A percentile compares a stretch with the other conserved stretches of the same genome.
Conservation (phyloP, 2,797 vertebrate species). For the Mormyrops attenuatus region DNA sequence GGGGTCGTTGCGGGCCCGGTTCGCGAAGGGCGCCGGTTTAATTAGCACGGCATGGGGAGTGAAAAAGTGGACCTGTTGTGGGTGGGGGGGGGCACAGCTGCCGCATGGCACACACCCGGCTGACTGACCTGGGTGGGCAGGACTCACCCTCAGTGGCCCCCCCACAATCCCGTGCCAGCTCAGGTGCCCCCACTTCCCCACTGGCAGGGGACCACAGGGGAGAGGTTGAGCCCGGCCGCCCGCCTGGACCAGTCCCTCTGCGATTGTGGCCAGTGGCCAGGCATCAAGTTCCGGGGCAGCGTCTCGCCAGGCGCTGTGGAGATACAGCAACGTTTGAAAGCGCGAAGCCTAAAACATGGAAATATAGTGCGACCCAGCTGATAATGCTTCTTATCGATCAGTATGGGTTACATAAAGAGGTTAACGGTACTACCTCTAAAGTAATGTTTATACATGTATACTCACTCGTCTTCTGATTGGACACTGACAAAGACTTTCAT, state of each 20-base stretch:
- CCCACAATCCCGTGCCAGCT: constrained; percentile 45
- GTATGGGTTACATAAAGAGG: background rate
- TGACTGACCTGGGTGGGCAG: background rate
- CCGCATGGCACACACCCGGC: background rate
- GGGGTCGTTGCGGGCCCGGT: constrained; percentile 39
- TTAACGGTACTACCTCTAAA: background rate
- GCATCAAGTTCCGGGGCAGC: background rate
- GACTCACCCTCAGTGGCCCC: background rate
- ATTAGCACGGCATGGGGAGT: constrained; percentile 49
- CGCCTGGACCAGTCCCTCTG: constrained; percentile 47
- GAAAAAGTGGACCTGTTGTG: constrained; percentile 58
- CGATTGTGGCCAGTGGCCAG: constrained; percentile 39
- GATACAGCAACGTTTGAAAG: background rate
- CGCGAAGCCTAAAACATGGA: background rate
- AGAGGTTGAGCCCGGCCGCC: background rate
- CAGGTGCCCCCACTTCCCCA: constrained; percentile 53
- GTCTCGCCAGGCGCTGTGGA: background rate
- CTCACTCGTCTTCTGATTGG: background rate
- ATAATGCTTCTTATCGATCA: background rate
- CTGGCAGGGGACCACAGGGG: constrained; percentile 41
- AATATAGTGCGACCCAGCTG: background rate
- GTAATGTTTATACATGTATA: background rate
- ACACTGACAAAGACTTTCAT: background rate
- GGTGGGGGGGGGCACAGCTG: constrained; percentile 54
- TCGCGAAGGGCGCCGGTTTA: constrained; percentile 48